Percentiles rank a stretch among this genome's conserved stretches.
Evolutionary conservation across 2,797 vertebrate genomes (phyloP).

Genomic region (Synanceia verrucosa): DNA sequence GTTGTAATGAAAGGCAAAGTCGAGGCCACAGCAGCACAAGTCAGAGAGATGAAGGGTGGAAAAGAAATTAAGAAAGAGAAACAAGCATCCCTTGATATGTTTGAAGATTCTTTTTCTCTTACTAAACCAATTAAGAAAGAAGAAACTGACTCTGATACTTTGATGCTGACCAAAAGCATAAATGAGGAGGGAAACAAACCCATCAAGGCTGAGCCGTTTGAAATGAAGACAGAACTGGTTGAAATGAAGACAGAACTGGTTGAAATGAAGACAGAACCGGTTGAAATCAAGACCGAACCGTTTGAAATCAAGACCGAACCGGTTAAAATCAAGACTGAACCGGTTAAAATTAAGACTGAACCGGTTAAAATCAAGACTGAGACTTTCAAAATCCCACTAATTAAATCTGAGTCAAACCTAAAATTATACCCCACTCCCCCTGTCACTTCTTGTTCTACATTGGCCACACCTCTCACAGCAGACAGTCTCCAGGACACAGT

Average conservation of each 20-base stretch:
- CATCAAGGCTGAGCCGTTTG: slow-evolving; percentile 7
- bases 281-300: slow-evolving; percentile 9
- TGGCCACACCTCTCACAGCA: slow-evolving; percentile 1
- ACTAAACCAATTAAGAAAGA: slow-evolving; percentile 50
- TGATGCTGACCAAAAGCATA: slow-evolving; percentile 5
- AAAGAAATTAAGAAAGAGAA: slow-evolving; percentile 71
- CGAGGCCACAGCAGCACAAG: slow-evolving; percentile 13
- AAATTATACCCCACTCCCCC: slow-evolving; percentile 15
- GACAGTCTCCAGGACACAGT: slow-evolving; percentile 21
- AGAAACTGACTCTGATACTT: slow-evolving; percentile 5
- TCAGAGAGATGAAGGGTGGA: slow-evolving; percentile 15
- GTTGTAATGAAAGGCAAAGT: slow-evolving; percentile 49
- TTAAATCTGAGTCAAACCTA: slow-evolving; percentile 55
- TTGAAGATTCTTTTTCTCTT: slow-evolving; percentile 46
- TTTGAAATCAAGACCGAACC: slow-evolving; percentile 1
- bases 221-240: slow-evolving; percentile 11
- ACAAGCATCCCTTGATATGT: slow-evolving; percentile 51
- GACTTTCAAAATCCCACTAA: not conserved
- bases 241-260: not conserved
- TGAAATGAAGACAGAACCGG: not conserved
- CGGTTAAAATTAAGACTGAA: slow-evolving; percentile 24
- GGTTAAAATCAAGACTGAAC: slow-evolving; percentile 12
- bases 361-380: slow-evolving; percentile 6
- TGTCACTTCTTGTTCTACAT: slow-evolving; percentile 14
- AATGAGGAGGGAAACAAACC: slow-evolving; percentile 16